A percentile compares a stretch with the other conserved stretches of the same genome.
Conservation (phyloP, 2,113 vertebrate genomes). For the Orycteropus afer region DNA sequence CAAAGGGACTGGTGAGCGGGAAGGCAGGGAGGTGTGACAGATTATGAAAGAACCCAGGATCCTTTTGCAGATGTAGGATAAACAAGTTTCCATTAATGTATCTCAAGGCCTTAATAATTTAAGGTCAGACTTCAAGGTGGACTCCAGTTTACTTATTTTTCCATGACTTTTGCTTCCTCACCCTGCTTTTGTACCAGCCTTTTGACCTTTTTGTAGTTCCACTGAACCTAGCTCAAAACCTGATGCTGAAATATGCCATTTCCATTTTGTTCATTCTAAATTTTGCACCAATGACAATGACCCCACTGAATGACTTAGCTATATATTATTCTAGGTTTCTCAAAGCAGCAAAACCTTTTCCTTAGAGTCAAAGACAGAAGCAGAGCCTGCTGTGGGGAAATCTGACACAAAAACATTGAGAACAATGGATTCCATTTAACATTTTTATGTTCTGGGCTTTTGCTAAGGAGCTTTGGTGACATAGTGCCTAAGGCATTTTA, state of each 20-base stretch:
- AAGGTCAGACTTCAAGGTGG: conserved; percentile 44
- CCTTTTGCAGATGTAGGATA: conserved; percentile 18
- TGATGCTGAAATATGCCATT: conserved; percentile 30
- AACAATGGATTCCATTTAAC: background rate
- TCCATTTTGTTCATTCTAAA: conserved; percentile 32
- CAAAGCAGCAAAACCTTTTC: conserved; percentile 15
- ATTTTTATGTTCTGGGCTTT: conserved; percentile 1
- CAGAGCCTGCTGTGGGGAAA: background rate
- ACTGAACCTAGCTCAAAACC: conserved; percentile 38
- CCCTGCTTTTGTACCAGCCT: background rate
- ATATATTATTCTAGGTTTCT: conserved; percentile 2
- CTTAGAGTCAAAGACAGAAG: conserved; percentile 32
- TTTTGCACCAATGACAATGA: conserved; percentile 7
- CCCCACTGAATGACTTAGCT: conserved; percentile 11
- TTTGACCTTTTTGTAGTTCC: conserved; percentile 18
- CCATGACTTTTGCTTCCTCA: background rate
- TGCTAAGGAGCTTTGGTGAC: too few relatives aligned
- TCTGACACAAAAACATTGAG: conserved; percentile 12
- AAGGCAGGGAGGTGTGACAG: background rate
- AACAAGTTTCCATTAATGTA: conserved; percentile 13
- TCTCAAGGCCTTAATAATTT: conserved; percentile 15
- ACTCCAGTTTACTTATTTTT: conserved; percentile 7
- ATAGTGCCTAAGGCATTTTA: too few relatives aligned
- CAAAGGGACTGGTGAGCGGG: background rate
- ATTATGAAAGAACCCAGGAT: conserved; percentile 24